These are phyloP conservation scores for Himalopsyche phryganea DNA, from an alignment of 1,140 invertebrate genomes.

Conservation along the genomic window DNA sequence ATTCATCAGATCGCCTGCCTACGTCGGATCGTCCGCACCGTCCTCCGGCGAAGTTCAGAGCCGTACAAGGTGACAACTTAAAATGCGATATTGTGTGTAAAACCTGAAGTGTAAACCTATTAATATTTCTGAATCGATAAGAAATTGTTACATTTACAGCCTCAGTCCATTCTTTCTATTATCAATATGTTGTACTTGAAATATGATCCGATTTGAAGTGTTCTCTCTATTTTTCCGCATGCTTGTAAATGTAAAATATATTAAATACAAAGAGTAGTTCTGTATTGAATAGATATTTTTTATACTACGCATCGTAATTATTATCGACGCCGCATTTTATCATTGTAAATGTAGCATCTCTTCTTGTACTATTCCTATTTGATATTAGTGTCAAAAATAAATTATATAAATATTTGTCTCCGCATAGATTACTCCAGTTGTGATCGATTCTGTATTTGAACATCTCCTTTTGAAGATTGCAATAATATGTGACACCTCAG, in stretches of 20 bases:
- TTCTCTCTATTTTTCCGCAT: no score
- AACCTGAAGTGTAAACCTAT: conserved; percentile 23
- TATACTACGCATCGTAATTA: no score
- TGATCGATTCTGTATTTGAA: no score
- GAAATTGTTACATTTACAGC: conserved; percentile 22
- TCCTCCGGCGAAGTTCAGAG: conserved; percentile 5
- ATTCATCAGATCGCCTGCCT: neutral
- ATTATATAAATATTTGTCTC: no score
- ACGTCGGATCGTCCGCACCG: neutral
- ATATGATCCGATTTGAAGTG: neutral
- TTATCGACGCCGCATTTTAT: no score
- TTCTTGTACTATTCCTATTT: no score
- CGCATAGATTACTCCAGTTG: no score
- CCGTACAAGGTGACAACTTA: conserved; percentile 25
- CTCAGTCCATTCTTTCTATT: neutral
- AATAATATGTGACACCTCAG: no score
- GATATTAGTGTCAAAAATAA: no score
- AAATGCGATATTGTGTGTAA: conserved; percentile 28
- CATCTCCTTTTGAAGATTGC: no score
- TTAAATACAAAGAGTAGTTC: neutral
- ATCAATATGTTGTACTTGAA: neutral
- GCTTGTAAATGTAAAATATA: conserved; percentile 7
- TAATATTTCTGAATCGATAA: conserved; percentile 5
- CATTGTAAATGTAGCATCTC: no score
- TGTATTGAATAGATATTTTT: no score